Evolutionary conservation across 2,113 vertebrate species (phyloP).

Genomic region (Chionis minor): DNA sequence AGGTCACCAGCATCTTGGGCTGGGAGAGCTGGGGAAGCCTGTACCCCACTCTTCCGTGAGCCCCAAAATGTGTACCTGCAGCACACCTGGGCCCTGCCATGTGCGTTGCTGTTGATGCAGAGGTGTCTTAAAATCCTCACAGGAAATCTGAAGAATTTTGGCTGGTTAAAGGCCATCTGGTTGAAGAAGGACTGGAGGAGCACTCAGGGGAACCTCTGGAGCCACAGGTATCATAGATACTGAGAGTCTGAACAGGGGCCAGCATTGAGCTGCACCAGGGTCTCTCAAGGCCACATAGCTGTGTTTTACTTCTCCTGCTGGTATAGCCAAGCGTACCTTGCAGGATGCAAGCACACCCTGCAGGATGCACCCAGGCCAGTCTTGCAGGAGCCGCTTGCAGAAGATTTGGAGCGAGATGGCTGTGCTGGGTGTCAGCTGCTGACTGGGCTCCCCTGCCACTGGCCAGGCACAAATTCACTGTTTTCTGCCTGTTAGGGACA

Average conservation of each 20-base stretch:
- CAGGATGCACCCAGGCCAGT: not conserved
- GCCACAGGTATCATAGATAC: not conserved
- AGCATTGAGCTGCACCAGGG: not conserved
- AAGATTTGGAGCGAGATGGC: not conserved
- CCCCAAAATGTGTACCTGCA: not conserved
- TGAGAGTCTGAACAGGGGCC: not conserved
- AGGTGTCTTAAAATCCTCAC: not conserved
- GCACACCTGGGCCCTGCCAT: not conserved
- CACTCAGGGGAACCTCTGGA: not conserved
- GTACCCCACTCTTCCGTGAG: not conserved
- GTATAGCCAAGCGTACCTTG: not conserved
- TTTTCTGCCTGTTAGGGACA: not conserved
- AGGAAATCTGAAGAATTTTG: not conserved
- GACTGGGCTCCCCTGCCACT: not conserved
- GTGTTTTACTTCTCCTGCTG: not conserved
- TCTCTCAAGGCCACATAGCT: not conserved
- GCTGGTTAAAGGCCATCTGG: not conserved
- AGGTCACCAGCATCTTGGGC: not conserved
- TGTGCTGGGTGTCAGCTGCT: not conserved
- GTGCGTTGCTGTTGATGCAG: not conserved
- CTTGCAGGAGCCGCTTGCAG: accelerated
- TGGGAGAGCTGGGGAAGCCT: not conserved
- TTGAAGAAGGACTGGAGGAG: not conserved
- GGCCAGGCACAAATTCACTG: not conserved
- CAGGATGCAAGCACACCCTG: too few relatives aligned